Conservation (phyloP, 2,797 vertebrate species). For the Glyptemys insculpta region DNA sequence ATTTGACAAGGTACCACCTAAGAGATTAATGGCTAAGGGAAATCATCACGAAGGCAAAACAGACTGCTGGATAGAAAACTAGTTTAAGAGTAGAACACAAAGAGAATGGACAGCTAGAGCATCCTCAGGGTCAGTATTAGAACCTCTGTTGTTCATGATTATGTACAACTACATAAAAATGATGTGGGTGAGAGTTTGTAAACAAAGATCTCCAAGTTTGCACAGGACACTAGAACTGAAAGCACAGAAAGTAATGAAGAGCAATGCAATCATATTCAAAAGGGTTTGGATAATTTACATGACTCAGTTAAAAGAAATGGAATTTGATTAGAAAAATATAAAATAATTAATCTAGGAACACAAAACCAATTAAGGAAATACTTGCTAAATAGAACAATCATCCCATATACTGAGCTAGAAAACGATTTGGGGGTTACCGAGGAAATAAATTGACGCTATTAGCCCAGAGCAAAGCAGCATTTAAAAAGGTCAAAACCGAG, state of each 20-base stretch:
- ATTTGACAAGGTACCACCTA: conserved; percentile 5
- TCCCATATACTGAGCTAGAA: neutral
- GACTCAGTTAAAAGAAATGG: neutral
- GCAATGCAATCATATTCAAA: neutral
- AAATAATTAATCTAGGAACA: neutral
- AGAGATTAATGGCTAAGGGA: conserved; percentile 39
- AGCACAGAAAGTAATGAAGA: neutral
- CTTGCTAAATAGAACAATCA: neutral
- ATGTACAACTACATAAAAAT: neutral
- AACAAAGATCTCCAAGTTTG: neutral
- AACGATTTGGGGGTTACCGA: neutral
- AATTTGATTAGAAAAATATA: neutral
- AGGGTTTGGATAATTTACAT: neutral
- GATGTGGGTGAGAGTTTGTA: neutral
- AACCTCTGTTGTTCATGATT: neutral
- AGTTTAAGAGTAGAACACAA: neutral
- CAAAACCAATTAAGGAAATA: neutral
- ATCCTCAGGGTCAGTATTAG: neutral
- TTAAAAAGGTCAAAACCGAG: conserved; percentile 16
- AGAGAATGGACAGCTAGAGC: conserved; percentile 1
- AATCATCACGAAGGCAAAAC: conserved; percentile 32
- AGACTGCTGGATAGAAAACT: conserved; percentile 1
- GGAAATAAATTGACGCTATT: neutral
- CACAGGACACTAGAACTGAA: neutral
- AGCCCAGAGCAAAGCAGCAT: conserved; percentile 21